A percentile compares a stretch with the other conserved stretches of the same genome.
Evolutionary conservation across 2,113 vertebrate species (phyloP).

Genomic region (Oryzias javanicus): DNA sequence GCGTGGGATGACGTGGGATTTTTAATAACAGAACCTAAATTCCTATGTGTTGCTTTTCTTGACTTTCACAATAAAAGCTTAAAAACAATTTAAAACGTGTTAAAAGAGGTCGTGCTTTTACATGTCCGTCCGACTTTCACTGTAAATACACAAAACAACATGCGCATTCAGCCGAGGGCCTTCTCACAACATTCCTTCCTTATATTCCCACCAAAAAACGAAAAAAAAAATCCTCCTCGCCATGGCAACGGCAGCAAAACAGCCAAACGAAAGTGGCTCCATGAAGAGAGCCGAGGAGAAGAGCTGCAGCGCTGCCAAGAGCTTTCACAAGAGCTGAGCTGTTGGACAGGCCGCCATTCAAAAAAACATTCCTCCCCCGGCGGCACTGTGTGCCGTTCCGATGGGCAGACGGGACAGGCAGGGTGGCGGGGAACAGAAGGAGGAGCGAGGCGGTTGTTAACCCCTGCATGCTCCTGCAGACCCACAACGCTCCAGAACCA

Average conservation of each 20-base stretch:
- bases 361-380: slow-evolving; percentile 59
- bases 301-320: slow-evolving; percentile 51
- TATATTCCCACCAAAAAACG: slow-evolving; percentile 24
- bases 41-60: too few species aligned
- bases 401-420: slow-evolving; percentile 45
- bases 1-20: too few species aligned
- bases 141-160: too few species aligned
- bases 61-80: too few species aligned
- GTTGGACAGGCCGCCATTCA: slow-evolving; percentile 49
- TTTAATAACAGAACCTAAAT: too few species aligned
- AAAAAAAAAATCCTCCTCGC: slow-evolving; percentile 15
- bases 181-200: slow-evolving; percentile 36
- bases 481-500: slow-evolving; percentile 44
- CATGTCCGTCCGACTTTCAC: too few species aligned
- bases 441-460: slow-evolving; percentile 47
- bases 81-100: too few species aligned
- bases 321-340: slow-evolving; percentile 61
- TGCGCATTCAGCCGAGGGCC: slow-evolving; percentile 7
- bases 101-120: too few species aligned
- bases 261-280: slow-evolving; percentile 36
- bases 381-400: slow-evolving; percentile 33
- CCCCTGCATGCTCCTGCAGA: slow-evolving; percentile 26
- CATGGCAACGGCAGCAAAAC: slow-evolving; percentile 48
- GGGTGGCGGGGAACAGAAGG: slow-evolving; percentile 28
- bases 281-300: slow-evolving; percentile 33